Percentiles rank a stretch among this genome's conserved stretches.
Conservation (phyloP, 2,113 vertebrate species). For the Panurus biarmicus region DNA sequence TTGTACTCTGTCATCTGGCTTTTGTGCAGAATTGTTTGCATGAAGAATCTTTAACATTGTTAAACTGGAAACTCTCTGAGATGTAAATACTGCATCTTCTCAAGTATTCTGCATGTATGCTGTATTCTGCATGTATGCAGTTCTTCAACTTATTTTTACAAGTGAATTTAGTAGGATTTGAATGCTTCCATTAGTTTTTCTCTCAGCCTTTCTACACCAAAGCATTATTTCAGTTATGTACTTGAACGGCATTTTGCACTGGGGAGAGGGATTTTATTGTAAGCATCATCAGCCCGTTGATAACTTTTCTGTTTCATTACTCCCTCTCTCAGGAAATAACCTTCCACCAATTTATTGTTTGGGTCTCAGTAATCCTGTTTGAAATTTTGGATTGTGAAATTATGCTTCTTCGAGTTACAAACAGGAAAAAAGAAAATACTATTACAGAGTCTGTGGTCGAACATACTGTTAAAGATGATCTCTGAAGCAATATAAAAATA, state of each 20-base stretch:
- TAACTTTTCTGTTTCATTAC: not conserved
- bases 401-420: not conserved
- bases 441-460: not conserved
- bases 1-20: not conserved
- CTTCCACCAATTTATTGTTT: not conserved
- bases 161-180: not conserved
- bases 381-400: not conserved
- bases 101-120: no score
- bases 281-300: not conserved
- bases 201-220: not conserved
- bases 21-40: not conserved
- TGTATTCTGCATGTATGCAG: not conserved
- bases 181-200: not conserved
- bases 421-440: not conserved
- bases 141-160: not conserved
- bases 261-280: not conserved
- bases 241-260: not conserved
- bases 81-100: not conserved
- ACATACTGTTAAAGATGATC: not conserved
- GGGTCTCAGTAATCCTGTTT: not conserved
- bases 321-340: not conserved
- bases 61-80: not conserved
- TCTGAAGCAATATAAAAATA: constrained; percentile 2
- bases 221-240: not conserved
- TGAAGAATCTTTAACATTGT: not conserved